These are phyloP conservation scores for Drosophila persimilis DNA, from an alignment of 1,140 invertebrate species.

Conservation along the genomic window DNA sequence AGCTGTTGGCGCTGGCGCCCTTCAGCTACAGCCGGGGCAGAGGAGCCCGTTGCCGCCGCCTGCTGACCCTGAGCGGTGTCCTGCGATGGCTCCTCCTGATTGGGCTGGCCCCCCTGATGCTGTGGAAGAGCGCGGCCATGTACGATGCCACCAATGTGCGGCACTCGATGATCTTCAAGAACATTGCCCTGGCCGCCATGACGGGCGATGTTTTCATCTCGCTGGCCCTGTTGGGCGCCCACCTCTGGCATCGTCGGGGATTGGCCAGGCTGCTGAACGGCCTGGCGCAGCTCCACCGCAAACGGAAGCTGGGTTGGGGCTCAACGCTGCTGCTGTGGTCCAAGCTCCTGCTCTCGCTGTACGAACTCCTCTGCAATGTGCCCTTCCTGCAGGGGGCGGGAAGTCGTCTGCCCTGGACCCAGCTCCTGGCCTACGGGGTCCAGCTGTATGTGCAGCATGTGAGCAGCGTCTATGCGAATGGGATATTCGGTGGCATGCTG, in stretches of 20 bases:
- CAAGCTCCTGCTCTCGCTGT: slow-evolving; percentile 60
- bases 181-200: slow-evolving; percentile 59
- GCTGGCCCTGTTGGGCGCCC: slow-evolving; percentile 33
- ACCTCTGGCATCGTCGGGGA: slow-evolving; percentile 46
- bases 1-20: slow-evolving; percentile 52
- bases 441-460: slow-evolving; percentile 70
- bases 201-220: slow-evolving; percentile 54
- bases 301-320: slow-evolving; percentile 16
- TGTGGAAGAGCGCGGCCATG: slow-evolving; percentile 48
- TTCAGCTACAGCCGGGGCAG: slow-evolving; percentile 15
- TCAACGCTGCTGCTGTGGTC: slow-evolving; percentile 49
- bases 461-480: slow-evolving; percentile 63
- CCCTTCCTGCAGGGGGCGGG: slow-evolving; percentile 55
- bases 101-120: slow-evolving; percentile 42
- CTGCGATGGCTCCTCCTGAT: slow-evolving; percentile 41
- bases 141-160: slow-evolving; percentile 65
- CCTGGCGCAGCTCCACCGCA: slow-evolving; percentile 25
- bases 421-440: slow-evolving; percentile 50
- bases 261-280: slow-evolving; percentile 41
- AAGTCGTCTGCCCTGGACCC: slow-evolving; percentile 47
- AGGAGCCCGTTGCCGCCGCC: slow-evolving; percentile 18
- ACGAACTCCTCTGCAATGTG: slow-evolving; percentile 68
- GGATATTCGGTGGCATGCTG: slow-evolving; percentile 57
- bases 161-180: slow-evolving; percentile 52
- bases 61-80: slow-evolving; percentile 24